These are phyloP conservation scores for Aphelocoma coerulescens DNA, from an alignment of 2,113 vertebrate species.

Conservation along the genomic window DNA sequence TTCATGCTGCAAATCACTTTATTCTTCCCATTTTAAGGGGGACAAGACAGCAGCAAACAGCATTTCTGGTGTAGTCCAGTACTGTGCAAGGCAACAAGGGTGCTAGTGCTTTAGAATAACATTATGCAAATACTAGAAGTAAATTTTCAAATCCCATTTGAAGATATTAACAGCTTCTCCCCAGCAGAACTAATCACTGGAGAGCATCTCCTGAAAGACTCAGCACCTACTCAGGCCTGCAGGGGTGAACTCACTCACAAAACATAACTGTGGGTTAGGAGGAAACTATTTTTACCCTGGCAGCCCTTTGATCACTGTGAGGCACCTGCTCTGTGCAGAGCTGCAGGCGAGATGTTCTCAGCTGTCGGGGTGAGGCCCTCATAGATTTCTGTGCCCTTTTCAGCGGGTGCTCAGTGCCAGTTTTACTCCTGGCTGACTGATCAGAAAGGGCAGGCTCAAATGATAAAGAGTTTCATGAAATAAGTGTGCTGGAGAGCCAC, in stretches of 20 bases:
- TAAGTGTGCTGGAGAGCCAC: constrained; percentile 24
- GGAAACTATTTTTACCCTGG: not conserved
- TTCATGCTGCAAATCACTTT: not conserved
- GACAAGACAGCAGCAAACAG: not conserved
- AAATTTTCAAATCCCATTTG: not conserved
- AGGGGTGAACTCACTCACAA: not conserved
- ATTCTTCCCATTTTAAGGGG: not conserved
- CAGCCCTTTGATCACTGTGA: not conserved
- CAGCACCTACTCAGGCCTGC: not conserved
- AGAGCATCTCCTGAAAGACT: not conserved
- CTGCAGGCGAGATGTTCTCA: constrained; percentile 29
- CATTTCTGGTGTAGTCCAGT: not conserved
- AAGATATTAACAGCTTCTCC: not conserved
- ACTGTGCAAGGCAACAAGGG: not conserved
- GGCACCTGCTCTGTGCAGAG: not conserved
- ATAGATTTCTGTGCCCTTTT: constrained; percentile 47
- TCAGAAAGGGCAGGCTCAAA: constrained; percentile 37
- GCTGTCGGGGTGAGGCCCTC: not conserved
- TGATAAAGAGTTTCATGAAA: constrained; percentile 18
- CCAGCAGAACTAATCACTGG: not conserved
- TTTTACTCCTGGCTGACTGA: constrained; percentile 47
- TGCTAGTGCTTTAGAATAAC: not conserved
- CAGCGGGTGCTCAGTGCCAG: not conserved
- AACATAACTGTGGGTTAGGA: not conserved
- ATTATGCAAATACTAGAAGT: not conserved